Evolutionary conservation across 2,888 invertebrate genomes (phyloP).

Genomic region (Mythimna impura): DNA sequence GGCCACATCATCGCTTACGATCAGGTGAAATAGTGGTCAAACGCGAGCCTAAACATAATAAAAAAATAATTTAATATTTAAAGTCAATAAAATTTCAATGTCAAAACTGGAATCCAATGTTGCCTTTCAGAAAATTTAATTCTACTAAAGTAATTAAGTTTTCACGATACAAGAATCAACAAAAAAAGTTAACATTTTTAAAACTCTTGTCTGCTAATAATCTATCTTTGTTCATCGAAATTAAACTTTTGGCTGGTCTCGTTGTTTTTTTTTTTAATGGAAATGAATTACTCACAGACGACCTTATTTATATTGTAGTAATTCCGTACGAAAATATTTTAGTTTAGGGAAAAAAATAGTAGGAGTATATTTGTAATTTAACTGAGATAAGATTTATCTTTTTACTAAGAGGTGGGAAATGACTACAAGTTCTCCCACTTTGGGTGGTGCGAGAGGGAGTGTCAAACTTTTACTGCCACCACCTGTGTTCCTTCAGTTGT

Average conservation of each 20-base stretch:
- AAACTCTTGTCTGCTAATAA: slow-evolving; percentile 37
- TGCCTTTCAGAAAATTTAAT: background rate
- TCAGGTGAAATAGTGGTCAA: too few relatives aligned
- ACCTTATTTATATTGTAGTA: slow-evolving; percentile 48
- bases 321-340: slow-evolving; percentile 14
- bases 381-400: too few relatives aligned
- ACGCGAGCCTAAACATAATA: too few relatives aligned
- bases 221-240: slow-evolving; percentile 51
- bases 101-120: background rate
- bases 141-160: slow-evolving; percentile 1
- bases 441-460: too few relatives aligned
- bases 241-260: slow-evolving; percentile 63
- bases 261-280: slow-evolving; percentile 65
- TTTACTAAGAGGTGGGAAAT: too few relatives aligned
- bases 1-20: too few relatives aligned
- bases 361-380: too few relatives aligned
- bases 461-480: too few relatives aligned
- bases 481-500: too few relatives aligned
- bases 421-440: too few relatives aligned
- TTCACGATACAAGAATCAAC: slow-evolving; percentile 17
- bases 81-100: background rate
- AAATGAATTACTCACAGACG: slow-evolving; percentile 63
- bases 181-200: slow-evolving; percentile 25
- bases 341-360: background rate
- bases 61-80: too few relatives aligned